Evolutionary conservation across 2,888 invertebrate species (phyloP), one percentile per base, ranked within the genome.

Genomic region (Nineta flava): DNA sequence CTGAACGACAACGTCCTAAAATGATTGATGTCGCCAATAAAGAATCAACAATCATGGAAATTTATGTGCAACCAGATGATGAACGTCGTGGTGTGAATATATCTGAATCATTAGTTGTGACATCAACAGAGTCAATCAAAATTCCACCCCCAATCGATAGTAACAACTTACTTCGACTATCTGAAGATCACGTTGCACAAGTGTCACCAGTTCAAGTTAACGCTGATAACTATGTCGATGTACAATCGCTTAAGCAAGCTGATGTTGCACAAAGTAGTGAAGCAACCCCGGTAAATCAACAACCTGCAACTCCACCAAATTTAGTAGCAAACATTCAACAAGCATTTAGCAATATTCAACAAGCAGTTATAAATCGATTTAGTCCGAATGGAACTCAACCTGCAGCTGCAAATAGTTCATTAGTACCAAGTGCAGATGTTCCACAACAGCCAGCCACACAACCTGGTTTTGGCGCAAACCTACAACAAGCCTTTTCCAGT

Each of bases 101-200:
- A n/a, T 15, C n/a, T 13, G 15, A 13, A 13, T 38, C 38, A 9
- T 13, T n/a, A 13, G n/a, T 13, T n/a, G 2, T n/a, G 4, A 6
- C 38, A 2, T 13, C n/a, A 41, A 21, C 19, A 12, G 38, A 38
- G 7, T 7, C 7, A 32, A 10, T 9, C 7, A 38, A 38, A 38
- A 38, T 5, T 38, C 5, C 15, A 32, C 32, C 32, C 2, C 9
- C 38, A 38, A 13, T 9, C 2, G 21, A 21, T 19, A 10, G 2
- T 16, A 17, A 44, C 19, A 17, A 44, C 6, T 26, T 16, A 13
- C 19, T 48, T n/a, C 40, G 48, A 26, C 15, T 26, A 15, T 48
- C 48, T 12, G 48, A 48, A 48, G 34, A 35, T 40, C 48, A 48
- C 13, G 40, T 35, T 26, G 48, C 48, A 10, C 48, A 48, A 40